These are phyloP conservation scores for Agrotis exclamationis DNA, from an alignment of 2,888 invertebrate genomes.

Conservation along the genomic window DNA sequence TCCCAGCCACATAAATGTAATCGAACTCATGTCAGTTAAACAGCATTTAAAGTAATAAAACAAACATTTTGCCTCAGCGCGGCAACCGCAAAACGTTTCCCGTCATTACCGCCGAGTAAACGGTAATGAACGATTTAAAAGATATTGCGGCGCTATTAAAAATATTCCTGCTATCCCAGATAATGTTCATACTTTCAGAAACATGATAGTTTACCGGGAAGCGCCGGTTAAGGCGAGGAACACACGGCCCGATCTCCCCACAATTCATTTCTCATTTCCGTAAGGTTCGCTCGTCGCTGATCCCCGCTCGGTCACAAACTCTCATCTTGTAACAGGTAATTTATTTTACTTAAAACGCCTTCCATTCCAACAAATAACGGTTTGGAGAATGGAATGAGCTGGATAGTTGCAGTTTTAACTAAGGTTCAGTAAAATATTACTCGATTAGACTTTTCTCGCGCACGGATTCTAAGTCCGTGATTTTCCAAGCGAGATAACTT, in stretches of 20 bases:
- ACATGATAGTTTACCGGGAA: conserved; percentile 62
- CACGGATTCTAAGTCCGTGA: conserved; percentile 50
- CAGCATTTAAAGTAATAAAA: conserved; percentile 49
- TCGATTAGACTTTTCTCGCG: conserved; percentile 69
- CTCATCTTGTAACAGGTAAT: conserved; percentile 80
- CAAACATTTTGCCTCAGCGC: conserved; percentile 42
- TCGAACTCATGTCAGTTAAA: conserved; percentile 38
- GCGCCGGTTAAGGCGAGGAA: conserved; percentile 59
- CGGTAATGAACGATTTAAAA: conserved; percentile 62
- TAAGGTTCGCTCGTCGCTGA: conserved; percentile 70
- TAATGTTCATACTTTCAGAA: conserved; percentile 64
- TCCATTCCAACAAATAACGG: conserved; percentile 77
- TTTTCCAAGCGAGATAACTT: conserved; percentile 49
- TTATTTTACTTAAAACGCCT: conserved; percentile 80
- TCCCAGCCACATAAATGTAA: conserved; percentile 32
- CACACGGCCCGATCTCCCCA: conserved; percentile 71
- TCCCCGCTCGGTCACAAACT: conserved; percentile 77
- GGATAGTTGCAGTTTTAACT: conserved; percentile 70
- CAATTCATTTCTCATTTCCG: conserved; percentile 86
- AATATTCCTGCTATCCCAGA: conserved; percentile 57
- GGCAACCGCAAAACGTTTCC: conserved; percentile 38
- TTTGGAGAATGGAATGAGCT: conserved; percentile 68
- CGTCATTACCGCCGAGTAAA: conserved; percentile 50
- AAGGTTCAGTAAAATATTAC: conserved; percentile 68
- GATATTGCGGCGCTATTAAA: conserved; percentile 59